A percentile compares a stretch with the other conserved stretches of the same genome.
These are phyloP conservation scores for Wasmannia auropunctata DNA, from an alignment of 1,140 invertebrate genomes.

Conservation along the genomic window DNA sequence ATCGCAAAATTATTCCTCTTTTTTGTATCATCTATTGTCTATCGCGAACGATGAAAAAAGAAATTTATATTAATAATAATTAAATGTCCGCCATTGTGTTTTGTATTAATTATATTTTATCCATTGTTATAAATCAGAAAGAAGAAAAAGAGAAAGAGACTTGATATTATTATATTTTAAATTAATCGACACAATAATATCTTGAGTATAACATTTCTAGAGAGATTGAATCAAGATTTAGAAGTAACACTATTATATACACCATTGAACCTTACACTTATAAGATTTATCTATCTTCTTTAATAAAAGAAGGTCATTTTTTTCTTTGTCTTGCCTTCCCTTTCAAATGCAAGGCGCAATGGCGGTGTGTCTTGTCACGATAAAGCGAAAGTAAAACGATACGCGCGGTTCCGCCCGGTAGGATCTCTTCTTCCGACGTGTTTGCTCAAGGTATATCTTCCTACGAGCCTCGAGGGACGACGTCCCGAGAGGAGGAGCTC, in stretches of 20 bases:
- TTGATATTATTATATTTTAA: too few relatives aligned
- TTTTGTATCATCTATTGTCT: neutral
- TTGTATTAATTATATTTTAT: neutral
- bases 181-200: neutral
- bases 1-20: neutral
- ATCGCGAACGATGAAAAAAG: neutral
- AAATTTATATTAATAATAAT: neutral
- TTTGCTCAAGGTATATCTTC: constrained; percentile 78
- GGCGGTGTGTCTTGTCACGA: constrained; percentile 15
- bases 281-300: neutral
- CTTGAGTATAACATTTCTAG: neutral
- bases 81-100: neutral
- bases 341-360: constrained; percentile 19
- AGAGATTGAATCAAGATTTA: neutral
- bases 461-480: constrained; percentile 62
- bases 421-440: constrained; percentile 69
- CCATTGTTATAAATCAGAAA: neutral
- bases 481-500: constrained; percentile 54
- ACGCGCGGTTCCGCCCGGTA: constrained; percentile 53
- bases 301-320: neutral
- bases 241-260: neutral
- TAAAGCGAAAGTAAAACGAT: constrained; percentile 62
- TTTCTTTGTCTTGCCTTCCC: neutral
- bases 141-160: too few relatives aligned
- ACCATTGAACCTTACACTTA: neutral